A percentile compares a stretch with the other conserved stretches of the same genome.
These are phyloP conservation scores for Mystacornis crossleyi DNA, from an alignment of 2,113 vertebrate species.

Conservation along the genomic window DNA sequence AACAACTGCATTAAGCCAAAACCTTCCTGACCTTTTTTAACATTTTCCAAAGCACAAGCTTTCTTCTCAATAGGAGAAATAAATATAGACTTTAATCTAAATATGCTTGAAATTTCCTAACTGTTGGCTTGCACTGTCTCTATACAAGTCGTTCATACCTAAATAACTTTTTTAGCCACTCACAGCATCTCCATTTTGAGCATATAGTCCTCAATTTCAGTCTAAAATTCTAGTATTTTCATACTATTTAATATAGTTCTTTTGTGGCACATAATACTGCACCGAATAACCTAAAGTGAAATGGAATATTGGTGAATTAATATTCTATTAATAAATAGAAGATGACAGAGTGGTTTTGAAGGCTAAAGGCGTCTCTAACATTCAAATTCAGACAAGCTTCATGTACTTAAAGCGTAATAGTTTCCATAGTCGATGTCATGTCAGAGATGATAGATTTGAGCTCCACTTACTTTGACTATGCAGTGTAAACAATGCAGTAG, in stretches of 20 bases:
- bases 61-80: not conserved
- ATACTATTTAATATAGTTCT: not conserved
- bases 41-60: not conserved
- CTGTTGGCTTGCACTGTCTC: not conserved
- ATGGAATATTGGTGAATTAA: not conserved
- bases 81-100: not conserved
- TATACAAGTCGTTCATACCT: not conserved
- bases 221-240: not conserved
- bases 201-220: not conserved
- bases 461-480: not conserved
- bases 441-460: not conserved
- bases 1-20: not conserved
- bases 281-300: not conserved
- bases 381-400: not conserved
- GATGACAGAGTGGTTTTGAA: not conserved
- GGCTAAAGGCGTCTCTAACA: not conserved
- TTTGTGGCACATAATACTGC: not conserved
- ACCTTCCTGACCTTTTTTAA: not conserved
- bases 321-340: not conserved
- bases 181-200: not conserved
- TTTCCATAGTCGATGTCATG: not conserved
- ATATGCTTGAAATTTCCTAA: not conserved
- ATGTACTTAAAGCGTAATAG: not conserved
- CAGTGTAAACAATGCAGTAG: not conserved
- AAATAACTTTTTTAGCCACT: not conserved